Conservation (phyloP, 2,113 vertebrate genomes). For the Labeo rohita region DNA sequence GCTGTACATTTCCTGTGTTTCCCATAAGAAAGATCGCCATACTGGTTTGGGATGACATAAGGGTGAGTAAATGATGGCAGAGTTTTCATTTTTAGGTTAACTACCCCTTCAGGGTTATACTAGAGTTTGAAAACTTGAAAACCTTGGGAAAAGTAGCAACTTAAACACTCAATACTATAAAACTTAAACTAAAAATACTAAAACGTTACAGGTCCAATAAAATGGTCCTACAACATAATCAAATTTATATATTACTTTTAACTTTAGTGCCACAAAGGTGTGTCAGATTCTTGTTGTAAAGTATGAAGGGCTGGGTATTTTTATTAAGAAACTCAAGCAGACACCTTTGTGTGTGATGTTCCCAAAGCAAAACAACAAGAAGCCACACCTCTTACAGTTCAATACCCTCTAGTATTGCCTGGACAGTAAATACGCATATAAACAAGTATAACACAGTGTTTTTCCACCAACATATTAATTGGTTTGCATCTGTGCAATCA, state of each 20-base stretch:
- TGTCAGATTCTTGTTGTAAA: not conserved
- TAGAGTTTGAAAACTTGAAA: not conserved
- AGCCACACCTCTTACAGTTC: conserved; percentile 49
- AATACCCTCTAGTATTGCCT: conserved; percentile 6
- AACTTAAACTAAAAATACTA: not conserved
- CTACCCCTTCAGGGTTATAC: not conserved
- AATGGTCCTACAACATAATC: not conserved
- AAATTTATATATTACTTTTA: not conserved
- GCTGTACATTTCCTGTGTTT: not conserved
- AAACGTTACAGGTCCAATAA: not conserved
- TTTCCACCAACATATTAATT: not conserved
- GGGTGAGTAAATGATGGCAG: not conserved
- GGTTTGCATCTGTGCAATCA: not conserved
- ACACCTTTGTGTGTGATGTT: conserved; percentile 46
- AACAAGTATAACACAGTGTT: conserved; percentile 11
- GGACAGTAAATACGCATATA: not conserved
- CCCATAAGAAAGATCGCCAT: not conserved
- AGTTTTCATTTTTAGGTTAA: not conserved
- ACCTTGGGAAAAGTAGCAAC: not conserved
- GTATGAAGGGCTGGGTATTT: conserved; percentile 6
- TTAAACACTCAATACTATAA: not conserved
- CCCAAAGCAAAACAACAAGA: conserved; percentile 51
- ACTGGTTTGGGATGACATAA: not conserved
- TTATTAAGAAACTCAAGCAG: conserved; percentile 1
- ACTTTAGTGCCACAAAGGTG: not conserved